Evolutionary conservation across 2,113 vertebrate genomes (phyloP), one percentile per base, ranked within the genome.

Genomic region (Uria lomvia): DNA sequence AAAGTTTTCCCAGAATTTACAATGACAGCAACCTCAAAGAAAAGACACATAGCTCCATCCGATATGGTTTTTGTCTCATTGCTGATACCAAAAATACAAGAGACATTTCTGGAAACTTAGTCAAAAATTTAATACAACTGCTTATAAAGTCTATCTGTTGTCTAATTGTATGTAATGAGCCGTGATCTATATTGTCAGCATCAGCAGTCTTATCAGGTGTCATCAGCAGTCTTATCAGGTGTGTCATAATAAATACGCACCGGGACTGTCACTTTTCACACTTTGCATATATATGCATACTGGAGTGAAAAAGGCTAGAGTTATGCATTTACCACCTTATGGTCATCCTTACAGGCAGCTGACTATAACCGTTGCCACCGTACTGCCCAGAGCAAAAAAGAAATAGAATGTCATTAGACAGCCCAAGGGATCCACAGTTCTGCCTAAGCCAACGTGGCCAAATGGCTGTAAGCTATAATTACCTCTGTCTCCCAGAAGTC

Each of bases 301-400:
- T 21, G 36, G 24, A 38, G 15, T 0, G 1, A 34, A 43, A 32
- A 50, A 75, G 9, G 11, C 6, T 23, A 4, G 29, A 49, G 23
- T 16, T 65, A 10, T 29, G 19, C 24, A 16, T 66, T 62, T 71
- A 29, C 62, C 40, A 76, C 38, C n/a, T 67, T 12, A 29, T 34
- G 12, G 13, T 59, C 29, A 36, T 42, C 18, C 24, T 38, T 11
- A 3, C 12, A 40, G 47, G 27, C n/a, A 70, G 36, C 21, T 40
- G 43, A 29, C 16, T 53, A 4, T 26, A n/a, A 13, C 15, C 4
- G 3, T 3, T 71, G 17, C 11, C 45, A 45, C 8, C 3, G 0
- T 13, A 17, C 17, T 16, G 29, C 55, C 60, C 38, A 45, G 34
- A 82, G 66, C 27, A 26, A 65, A 60, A 71, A 55, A 9, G 13